A percentile compares a stretch with the other conserved stretches of the same genome.
phyloP scores from a whole-genome alignment of 2,888 invertebrate genomes.

The Synanthedon andrenaeformis region DNA sequence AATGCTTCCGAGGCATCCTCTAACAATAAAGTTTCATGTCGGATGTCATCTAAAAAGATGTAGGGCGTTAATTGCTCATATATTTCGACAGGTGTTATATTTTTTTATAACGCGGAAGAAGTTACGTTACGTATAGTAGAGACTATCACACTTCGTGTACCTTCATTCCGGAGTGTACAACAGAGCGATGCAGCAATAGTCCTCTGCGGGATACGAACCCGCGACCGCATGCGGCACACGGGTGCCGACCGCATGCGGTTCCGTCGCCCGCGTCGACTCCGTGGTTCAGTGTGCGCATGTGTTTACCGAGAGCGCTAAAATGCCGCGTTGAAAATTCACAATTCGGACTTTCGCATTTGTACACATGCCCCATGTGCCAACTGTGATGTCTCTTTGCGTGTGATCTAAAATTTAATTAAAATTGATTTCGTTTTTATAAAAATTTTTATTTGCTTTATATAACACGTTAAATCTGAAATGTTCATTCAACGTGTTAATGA shows the following conservation, averaged over 20 bases:
- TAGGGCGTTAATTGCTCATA: no score
- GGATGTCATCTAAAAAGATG: no score
- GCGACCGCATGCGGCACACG: conserved; percentile 12
- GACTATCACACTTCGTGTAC: no score
- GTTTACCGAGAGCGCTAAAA: not conserved
- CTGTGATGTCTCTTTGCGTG: not conserved
- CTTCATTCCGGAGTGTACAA: conserved; percentile 7
- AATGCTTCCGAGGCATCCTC: no score
- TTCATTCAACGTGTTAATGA: no score
- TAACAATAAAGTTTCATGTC: no score
- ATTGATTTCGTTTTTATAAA: no score
- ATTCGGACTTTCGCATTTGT: not conserved
- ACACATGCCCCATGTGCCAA: not conserved
- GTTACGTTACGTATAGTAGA: no score
- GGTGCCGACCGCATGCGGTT: conserved; percentile 2
- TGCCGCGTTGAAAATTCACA: not conserved
- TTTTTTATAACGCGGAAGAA: no score
- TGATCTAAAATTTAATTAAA: not conserved
- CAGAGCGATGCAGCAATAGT: conserved; percentile 8
- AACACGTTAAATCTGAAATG: no score
- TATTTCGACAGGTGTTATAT: no score
- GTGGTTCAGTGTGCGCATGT: conserved; percentile 1
- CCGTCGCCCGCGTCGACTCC: conserved; percentile 5
- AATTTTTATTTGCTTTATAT: no score
- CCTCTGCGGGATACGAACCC: conserved; percentile 8